Percentiles rank a stretch among this genome's conserved stretches.
Evolutionary conservation across 2,113 vertebrate species (phyloP).

Genomic region (Caranx ignobilis): DNA sequence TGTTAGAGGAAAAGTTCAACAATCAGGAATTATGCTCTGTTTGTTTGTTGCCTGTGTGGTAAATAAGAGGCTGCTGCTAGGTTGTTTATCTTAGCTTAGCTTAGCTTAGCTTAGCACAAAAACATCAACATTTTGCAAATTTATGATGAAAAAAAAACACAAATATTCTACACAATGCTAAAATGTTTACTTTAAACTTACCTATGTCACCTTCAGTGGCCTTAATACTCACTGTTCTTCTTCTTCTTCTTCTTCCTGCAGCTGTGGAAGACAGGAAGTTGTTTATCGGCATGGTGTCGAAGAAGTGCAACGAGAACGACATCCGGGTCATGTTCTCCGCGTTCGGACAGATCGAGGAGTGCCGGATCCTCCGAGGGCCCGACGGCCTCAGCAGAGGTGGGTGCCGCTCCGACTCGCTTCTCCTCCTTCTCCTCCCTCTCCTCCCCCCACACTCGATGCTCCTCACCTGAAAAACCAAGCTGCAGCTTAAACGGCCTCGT

Average conservation of each 20-base stretch:
- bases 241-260: conserved; percentile 84
- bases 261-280: conserved; percentile 99
- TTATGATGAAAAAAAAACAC: too few species aligned
- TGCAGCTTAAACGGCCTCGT: conserved; percentile 40
- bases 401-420: conserved; percentile 34
- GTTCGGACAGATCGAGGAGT: conserved; percentile 99
- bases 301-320: conserved; percentile 99
- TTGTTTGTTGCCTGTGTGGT: too few species aligned
- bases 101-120: conserved; percentile 9
- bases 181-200: too few species aligned
- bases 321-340: conserved; percentile 99
- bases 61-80: not conserved
- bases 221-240: conserved; percentile 41
- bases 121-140: too few species aligned
- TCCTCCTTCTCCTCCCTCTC: too few species aligned
- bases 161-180: too few species aligned
- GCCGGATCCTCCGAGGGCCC: conserved; percentile 97
- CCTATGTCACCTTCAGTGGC: too few species aligned
- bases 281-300: conserved; percentile 99
- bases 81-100: conserved; percentile 2
- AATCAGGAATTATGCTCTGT: not conserved
- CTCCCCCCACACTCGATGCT: conserved; percentile 26
- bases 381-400: conserved; percentile 99
- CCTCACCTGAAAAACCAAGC: conserved; percentile 12
- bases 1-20: not conserved